These are phyloP conservation scores for Phyllotreta cruciferae DNA, from an alignment of 2,888 invertebrate genomes.

Conservation along the genomic window DNA sequence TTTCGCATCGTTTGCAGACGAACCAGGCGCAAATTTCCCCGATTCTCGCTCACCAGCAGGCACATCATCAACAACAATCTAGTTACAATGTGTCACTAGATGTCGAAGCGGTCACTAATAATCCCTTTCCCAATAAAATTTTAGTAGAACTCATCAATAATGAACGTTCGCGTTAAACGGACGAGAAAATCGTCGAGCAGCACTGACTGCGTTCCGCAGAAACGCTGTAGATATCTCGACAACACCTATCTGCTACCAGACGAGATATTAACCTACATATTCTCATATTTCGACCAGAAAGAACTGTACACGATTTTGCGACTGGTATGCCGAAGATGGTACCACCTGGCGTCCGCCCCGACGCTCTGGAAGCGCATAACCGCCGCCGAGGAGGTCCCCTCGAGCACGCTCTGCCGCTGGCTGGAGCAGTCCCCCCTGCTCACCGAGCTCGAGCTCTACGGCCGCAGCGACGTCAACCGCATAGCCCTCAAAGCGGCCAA, in stretches of 20 bases:
- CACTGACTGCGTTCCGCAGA: conserved; percentile 25
- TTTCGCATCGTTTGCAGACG: no score
- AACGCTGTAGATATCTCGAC: conserved; percentile 35
- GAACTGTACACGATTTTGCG: conserved; percentile 39
- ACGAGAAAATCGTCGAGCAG: conserved; percentile 12
- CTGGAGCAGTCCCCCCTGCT: conserved; percentile 43
- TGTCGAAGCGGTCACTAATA: not conserved
- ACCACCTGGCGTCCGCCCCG: conserved; percentile 38
- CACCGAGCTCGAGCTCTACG: conserved; percentile 39
- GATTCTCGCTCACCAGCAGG: not conserved
- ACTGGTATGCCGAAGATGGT: conserved; percentile 46
- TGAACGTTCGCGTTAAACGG: conserved; percentile 23
- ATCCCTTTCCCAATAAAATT: conserved; percentile 25
- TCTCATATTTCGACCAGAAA: conserved; percentile 42
- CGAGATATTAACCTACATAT: conserved; percentile 44
- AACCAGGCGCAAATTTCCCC: no score
- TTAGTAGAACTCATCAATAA: conserved; percentile 23
- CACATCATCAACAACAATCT: not conserved
- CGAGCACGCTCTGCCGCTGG: conserved; percentile 42
- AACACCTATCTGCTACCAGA: conserved; percentile 38
- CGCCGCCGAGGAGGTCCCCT: conserved; percentile 40
- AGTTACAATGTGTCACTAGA: conserved; percentile 4
- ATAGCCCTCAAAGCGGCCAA: conserved; percentile 37
- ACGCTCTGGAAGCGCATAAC: conserved; percentile 44
- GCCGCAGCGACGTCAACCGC: conserved; percentile 41